Conservation (phyloP, 2,113 vertebrate genomes). For the Terrapene triunguis region DNA sequence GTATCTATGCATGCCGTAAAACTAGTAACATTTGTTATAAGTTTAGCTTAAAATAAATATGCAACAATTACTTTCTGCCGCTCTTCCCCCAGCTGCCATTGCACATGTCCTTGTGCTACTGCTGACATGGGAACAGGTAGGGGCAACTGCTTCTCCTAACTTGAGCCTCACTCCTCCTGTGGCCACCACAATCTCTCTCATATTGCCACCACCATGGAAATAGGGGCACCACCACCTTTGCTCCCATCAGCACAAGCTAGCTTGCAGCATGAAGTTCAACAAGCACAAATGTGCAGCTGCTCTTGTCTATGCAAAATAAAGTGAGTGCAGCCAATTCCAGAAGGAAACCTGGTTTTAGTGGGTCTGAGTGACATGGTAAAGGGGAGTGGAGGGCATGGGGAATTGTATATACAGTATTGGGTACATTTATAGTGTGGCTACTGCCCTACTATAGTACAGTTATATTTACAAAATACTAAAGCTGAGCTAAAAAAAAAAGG, state of each 20-base stretch:
- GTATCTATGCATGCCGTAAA: background rate
- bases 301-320: background rate
- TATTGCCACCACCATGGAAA: background rate
- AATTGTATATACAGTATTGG: background rate
- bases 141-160: rapidly evolving
- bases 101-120: rapidly evolving
- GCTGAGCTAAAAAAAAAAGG: background rate
- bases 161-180: background rate
- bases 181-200: background rate
- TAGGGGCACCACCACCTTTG: background rate
- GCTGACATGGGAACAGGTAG: rapidly evolving
- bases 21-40: background rate
- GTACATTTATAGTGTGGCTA: background rate
- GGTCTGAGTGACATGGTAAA: background rate
- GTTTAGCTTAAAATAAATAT: background rate
- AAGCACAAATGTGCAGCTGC: background rate
- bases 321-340: background rate
- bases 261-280: background rate
- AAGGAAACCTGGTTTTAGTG: background rate
- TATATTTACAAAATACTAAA: background rate
- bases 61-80: background rate
- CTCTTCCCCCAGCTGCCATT: rapidly evolving
- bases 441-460: background rate
- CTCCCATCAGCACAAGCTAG: background rate
- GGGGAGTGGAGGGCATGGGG: background rate